A percentile compares a stretch with the other conserved stretches of the same genome.
Conservation (phyloP, 2,797 vertebrate genomes). For the Danio kyathit region DNA sequence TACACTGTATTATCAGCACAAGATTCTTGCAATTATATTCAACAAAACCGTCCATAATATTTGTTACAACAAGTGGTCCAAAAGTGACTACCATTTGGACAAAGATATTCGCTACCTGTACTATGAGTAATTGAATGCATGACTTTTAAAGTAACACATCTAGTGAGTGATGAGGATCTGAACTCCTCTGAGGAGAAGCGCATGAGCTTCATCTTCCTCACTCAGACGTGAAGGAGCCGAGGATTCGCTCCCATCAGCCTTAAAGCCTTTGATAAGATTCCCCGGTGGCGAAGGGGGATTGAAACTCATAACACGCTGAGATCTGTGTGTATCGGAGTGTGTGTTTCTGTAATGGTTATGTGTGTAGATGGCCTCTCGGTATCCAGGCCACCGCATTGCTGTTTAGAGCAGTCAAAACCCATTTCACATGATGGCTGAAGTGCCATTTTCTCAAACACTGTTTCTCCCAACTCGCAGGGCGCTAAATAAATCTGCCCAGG, state of each 20-base stretch:
- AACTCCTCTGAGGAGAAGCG: conserved; percentile 49
- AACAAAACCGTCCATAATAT: too few species aligned
- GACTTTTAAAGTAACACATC: conserved; percentile 11
- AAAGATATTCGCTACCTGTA: too few species aligned
- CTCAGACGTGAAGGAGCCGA: conserved; percentile 52
- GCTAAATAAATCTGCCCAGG: conserved; percentile 58
- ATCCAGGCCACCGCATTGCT: conserved; percentile 44
- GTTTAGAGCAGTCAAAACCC: conserved; percentile 61
- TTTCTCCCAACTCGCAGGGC: conserved; percentile 55
- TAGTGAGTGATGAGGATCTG: conserved; percentile 12
- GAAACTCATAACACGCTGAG: conserved; percentile 60
- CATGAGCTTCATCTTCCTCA: conserved; percentile 54
- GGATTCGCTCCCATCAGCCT: conserved; percentile 67
- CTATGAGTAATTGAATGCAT: too few species aligned
- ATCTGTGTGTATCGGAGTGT: conserved; percentile 42
- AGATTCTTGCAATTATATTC: too few species aligned
- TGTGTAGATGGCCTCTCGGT: conserved; percentile 42
- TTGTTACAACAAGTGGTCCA: too few species aligned
- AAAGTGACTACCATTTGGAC: too few species aligned
- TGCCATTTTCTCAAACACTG: conserved; percentile 60
- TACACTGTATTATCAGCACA: too few species aligned
- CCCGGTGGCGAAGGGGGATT: conserved; percentile 62
- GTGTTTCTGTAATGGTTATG: conserved; percentile 41
- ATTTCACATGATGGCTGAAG: conserved; percentile 58
- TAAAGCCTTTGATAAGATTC: conserved; percentile 64